phyloP scores from a whole-genome alignment of 2,888 invertebrate species.

The Nipponacmea schrenckii region DNA sequence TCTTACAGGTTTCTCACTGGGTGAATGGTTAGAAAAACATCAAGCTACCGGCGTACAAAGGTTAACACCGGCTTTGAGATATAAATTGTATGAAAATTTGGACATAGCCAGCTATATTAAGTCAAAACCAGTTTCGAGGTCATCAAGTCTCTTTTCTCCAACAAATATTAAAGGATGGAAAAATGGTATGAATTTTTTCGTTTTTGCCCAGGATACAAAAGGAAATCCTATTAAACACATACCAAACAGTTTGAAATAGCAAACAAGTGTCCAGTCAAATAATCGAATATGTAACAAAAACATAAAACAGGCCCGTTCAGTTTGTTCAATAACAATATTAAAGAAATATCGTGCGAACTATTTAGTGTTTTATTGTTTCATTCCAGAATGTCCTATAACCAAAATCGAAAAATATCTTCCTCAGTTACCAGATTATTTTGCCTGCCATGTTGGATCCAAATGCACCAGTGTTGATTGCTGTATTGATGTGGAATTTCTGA shows the following conservation, averaged over 20 bases:
- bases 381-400: conserved; percentile 35
- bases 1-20: conserved; percentile 36
- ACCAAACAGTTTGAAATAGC: no score
- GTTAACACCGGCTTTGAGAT: conserved; percentile 28
- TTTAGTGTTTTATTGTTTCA: conserved; percentile 8
- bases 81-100: conserved; percentile 32
- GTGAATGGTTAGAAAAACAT: conserved; percentile 32
- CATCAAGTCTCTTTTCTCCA: conserved; percentile 31
- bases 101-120: conserved; percentile 30
- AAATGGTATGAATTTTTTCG: conserved; percentile 28
- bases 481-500: conserved; percentile 24
- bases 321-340: no score
- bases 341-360: no score
- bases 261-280: no score
- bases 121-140: conserved; percentile 30
- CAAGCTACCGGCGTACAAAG: conserved; percentile 24
- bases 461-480: conserved; percentile 36
- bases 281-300: no score
- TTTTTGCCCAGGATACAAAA: no score
- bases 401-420: conserved; percentile 25
- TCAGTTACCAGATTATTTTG: conserved; percentile 28
- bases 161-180: conserved; percentile 36
- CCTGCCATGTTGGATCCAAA: conserved; percentile 31
- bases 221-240: no score
- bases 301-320: no score